Base-by-base conservation (phyloP, 2,888 invertebrate species). In the Lasioglossum villosulum region DNA sequence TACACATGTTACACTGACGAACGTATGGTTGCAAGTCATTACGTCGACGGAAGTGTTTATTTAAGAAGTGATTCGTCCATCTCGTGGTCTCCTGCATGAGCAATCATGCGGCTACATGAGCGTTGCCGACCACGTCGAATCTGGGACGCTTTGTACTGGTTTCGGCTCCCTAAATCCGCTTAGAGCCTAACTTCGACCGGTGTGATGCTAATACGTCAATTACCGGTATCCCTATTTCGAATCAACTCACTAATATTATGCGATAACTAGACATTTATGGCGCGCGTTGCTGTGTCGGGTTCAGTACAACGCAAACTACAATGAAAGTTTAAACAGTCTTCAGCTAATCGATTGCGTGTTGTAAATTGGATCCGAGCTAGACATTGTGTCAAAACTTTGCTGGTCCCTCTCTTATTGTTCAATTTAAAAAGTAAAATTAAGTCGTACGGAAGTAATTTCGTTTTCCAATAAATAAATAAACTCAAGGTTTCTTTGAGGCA, bases 91-190 rank as follows among this genome's bases (percentile, higher is more conserved):
- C 42, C 66, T 66, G n/a, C 72, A 19, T 37, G 27, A 37, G n/a
- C 27, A 34, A 39, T 70, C 70, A 27, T 34, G 71, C 37, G 27
- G 14, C 10, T 74, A 75, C 72, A 75, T 66, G 82, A 72, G 12
- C 66, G 56, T 8, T 19, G 45, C 83, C 75, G 84, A 79, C 83
- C 79, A 84, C 78, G 75, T 34, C 63, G 75, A 70, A 74, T 75
- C 74, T 84, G 59, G 74, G 59, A 74, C 78, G 68, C 73, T 78
- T 79, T 76, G 83, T 79, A 78, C 84, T 78, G 78, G 79, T 84
- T 84, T 83, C 73, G 70, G 84, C 70, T 76, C 66, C 78, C 75
- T 59, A 84, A 84, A 79, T 84, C 83, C 78, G 75, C 84, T 81
- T 83, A 81, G 76, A 59, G 59, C 37, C 63, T 37, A 56, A 63